Evolutionary conservation across 1,140 invertebrate species (phyloP).

Genomic region (Drosophila ohnishii): DNA sequence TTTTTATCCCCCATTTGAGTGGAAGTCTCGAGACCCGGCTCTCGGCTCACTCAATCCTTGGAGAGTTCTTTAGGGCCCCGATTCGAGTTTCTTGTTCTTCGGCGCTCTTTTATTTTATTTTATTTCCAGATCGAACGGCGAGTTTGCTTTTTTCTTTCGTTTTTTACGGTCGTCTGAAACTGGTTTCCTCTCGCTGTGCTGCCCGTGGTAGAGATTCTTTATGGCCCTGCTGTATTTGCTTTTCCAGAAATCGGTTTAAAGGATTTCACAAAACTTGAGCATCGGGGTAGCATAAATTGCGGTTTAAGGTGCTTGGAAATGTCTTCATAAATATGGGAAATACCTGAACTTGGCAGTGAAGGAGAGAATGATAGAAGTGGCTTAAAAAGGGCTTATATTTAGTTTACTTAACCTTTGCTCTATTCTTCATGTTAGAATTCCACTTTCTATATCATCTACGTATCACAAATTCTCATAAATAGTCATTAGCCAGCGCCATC

Average conservation of each 20-base stretch:
- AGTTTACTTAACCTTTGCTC: background rate
- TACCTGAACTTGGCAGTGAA: slow-evolving; percentile 24
- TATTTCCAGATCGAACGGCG: slow-evolving; percentile 42
- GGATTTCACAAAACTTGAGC: slow-evolving; percentile 59
- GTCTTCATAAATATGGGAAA: slow-evolving; percentile 62
- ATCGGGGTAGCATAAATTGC: slow-evolving; percentile 61
- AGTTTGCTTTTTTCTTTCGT: slow-evolving; percentile 19
- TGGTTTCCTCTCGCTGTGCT: slow-evolving; percentile 41
- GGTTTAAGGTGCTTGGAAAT: slow-evolving; percentile 53
- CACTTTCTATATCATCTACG: slow-evolving; percentile 27
- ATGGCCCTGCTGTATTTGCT: slow-evolving; percentile 65
- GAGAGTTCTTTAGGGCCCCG: slow-evolving; percentile 47
- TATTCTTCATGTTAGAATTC: slow-evolving; percentile 6
- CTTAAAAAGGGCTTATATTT: background rate
- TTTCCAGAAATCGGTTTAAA: slow-evolving; percentile 72
- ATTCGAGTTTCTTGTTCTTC: slow-evolving; percentile 25
- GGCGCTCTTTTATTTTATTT: slow-evolving; percentile 33
- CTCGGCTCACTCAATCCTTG: slow-evolving; percentile 48
- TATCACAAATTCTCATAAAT: slow-evolving; percentile 33
- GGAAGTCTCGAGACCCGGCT: slow-evolving; percentile 30
- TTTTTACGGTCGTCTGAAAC: slow-evolving; percentile 34
- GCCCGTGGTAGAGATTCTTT: slow-evolving; percentile 72
- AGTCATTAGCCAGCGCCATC: slow-evolving; percentile 27
- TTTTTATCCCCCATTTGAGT: slow-evolving; percentile 41
- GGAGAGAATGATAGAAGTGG: background rate